phyloP scores from a whole-genome alignment of 2,113 vertebrate genomes.

The Burhinus bistriatus region DNA sequence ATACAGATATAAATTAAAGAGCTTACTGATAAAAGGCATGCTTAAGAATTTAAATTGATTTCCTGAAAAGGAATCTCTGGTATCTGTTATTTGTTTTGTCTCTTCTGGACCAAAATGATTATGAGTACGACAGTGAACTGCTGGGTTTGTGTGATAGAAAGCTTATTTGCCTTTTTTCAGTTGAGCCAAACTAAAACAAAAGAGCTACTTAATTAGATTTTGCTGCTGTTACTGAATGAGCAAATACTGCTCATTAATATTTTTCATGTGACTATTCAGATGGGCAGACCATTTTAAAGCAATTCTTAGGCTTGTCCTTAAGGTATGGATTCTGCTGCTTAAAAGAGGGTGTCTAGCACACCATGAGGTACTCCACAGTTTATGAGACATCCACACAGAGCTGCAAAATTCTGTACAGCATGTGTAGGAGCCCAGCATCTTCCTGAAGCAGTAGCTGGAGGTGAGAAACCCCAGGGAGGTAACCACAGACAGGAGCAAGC shows the following conservation, averaged over 20 bases:
- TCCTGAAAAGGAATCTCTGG: not conserved
- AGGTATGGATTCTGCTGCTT: not conserved
- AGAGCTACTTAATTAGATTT: constrained; percentile 6
- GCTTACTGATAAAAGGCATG: not conserved
- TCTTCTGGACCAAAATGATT: not conserved
- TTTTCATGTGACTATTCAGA: not conserved
- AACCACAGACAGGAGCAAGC: not conserved
- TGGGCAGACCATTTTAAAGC: not conserved
- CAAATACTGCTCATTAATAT: not conserved
- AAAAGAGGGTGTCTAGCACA: not conserved
- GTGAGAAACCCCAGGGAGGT: not conserved
- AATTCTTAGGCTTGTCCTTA: not conserved
- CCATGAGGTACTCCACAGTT: not conserved
- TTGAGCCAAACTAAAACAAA: not conserved
- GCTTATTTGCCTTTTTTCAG: not conserved
- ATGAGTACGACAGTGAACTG: not conserved
- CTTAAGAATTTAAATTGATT: constrained; percentile 7
- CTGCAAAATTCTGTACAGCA: not conserved
- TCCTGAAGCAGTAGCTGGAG: not conserved
- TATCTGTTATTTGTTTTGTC: not conserved
- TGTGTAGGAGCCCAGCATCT: not conserved
- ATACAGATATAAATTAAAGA: not conserved
- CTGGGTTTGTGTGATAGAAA: not conserved
- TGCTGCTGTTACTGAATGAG: not conserved
- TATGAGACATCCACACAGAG: not conserved